Evolutionary conservation across 2,113 vertebrate species (phyloP).

Genomic region (Urocolius indicus): DNA sequence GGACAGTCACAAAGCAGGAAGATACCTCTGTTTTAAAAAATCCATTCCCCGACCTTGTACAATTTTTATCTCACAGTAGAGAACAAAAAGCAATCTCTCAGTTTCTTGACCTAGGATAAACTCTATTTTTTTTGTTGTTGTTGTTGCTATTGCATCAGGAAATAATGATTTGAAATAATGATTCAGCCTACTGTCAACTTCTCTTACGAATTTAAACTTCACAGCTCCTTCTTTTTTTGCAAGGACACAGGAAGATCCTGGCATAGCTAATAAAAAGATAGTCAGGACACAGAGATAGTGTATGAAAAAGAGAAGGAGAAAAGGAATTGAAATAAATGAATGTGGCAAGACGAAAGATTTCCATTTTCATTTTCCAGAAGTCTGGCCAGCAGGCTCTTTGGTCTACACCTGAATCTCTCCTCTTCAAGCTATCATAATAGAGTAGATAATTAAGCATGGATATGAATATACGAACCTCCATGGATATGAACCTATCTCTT

Average conservation of each 20-base stretch:
- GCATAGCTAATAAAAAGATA: not conserved
- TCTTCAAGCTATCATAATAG: not conserved
- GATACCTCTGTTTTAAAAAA: not conserved
- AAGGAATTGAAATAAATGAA: not conserved
- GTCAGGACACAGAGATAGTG: not conserved
- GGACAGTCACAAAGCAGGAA: not conserved
- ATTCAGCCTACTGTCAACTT: not conserved
- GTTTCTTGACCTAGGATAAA: not conserved
- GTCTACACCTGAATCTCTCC: not conserved
- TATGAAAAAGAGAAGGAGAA: not conserved
- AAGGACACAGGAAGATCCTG: not conserved
- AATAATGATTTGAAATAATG: not conserved
- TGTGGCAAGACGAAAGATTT: not conserved
- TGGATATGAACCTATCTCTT: not conserved
- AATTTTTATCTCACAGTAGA: not conserved
- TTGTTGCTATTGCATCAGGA: not conserved
- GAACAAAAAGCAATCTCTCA: not conserved
- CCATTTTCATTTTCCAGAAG: not conserved
- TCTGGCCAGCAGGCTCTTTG: not conserved
- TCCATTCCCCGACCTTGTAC: not conserved
- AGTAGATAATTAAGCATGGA: conserved; percentile 4
- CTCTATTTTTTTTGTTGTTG: not conserved
- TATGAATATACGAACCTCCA: not conserved
- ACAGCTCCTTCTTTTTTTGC: not conserved
- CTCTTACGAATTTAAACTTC: not conserved